Conservation (phyloP, 2,888 invertebrate genomes). For the Erannis defoliaria region DNA sequence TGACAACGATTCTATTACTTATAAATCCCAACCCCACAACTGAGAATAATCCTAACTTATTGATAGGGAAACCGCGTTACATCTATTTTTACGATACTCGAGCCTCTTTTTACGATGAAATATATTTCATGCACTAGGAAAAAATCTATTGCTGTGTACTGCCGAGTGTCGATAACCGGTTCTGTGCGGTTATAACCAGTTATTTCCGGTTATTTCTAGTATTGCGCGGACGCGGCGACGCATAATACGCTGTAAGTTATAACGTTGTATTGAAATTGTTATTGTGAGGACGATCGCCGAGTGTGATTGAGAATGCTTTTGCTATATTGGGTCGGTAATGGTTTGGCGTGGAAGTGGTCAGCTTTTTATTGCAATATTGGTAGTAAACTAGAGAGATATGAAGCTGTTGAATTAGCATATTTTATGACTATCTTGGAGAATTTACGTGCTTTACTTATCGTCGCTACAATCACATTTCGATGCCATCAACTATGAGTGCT, state of each 20-base stretch:
- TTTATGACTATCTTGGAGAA: neutral
- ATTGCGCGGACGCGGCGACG: slow-evolving; percentile 55
- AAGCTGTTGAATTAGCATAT: neutral
- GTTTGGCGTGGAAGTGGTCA: slow-evolving; percentile 23
- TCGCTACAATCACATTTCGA: neutral
- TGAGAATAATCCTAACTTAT: slow-evolving; percentile 79
- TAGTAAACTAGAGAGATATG: slow-evolving; percentile 24
- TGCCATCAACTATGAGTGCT: neutral
- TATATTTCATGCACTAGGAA: slow-evolving; percentile 79
- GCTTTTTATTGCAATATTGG: slow-evolving; percentile 17
- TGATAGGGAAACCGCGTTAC: slow-evolving; percentile 75
- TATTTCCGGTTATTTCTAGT: slow-evolving; percentile 60
- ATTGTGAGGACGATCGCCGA: slow-evolving; percentile 43
- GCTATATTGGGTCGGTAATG: slow-evolving; percentile 50
- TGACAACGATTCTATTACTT: slow-evolving; percentile 44
- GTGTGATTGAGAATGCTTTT: slow-evolving; percentile 52
- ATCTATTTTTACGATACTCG: slow-evolving; percentile 80
- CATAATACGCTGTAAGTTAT: slow-evolving; percentile 42
- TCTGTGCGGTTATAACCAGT: slow-evolving; percentile 43
- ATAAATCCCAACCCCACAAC: slow-evolving; percentile 37
- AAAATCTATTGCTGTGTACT: slow-evolving; percentile 72
- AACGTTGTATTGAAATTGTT: slow-evolving; percentile 49
- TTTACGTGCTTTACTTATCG: neutral
- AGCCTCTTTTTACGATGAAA: slow-evolving; percentile 78
- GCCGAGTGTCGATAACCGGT: slow-evolving; percentile 72